Evolutionary conservation across 2,888 invertebrate genomes (phyloP), one percentile per base, ranked within the genome.

Genomic region (Bombylius major): DNA sequence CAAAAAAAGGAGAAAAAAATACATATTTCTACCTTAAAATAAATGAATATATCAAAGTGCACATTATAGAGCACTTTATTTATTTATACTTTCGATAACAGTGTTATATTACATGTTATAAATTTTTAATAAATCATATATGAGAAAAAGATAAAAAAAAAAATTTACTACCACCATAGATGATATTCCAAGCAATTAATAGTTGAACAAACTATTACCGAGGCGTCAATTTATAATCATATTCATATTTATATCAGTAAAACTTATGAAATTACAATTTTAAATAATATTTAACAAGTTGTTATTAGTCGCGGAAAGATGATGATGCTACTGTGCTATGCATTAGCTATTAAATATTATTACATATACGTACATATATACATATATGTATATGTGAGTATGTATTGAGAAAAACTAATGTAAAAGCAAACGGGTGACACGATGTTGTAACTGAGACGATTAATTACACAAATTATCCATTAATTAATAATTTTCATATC

Each of bases 401-500:
- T 36, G 23, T 9, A 7, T 14, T 47, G 23, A 47, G 6, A 14
- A 23, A 23, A 9, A 14, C n/a, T 31, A 31, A 9, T 47, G 9
- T 47, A 31, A 31, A n/a, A 31, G 32, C 47, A 47, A 42, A 36
- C 34, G 8, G 8, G 8, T 36, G 11, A 4, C 4, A 42, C 11
- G 23, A 42, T 42, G 39, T 32, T 44, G 47, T 51, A 49, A 48
- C 36, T 58, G 53, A 55, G 51, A 59, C 58, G 58, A 59, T 59
- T 60, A 60, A 60, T 60, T 59, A 60, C 55, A 55, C 58, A 59
- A 60, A 60, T 58, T 60, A 59, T 54, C 56, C 56, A 60, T 60
- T 58, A 60, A 60, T 60, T 60, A 60, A 60, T 60, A 60, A 58
- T 58, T 60, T 58, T 56, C 54, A 60, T 60, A 58, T 60, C 50